Base-by-base conservation (phyloP, 2,113 vertebrate genomes). In the Anthoscopus minutus region DNA sequence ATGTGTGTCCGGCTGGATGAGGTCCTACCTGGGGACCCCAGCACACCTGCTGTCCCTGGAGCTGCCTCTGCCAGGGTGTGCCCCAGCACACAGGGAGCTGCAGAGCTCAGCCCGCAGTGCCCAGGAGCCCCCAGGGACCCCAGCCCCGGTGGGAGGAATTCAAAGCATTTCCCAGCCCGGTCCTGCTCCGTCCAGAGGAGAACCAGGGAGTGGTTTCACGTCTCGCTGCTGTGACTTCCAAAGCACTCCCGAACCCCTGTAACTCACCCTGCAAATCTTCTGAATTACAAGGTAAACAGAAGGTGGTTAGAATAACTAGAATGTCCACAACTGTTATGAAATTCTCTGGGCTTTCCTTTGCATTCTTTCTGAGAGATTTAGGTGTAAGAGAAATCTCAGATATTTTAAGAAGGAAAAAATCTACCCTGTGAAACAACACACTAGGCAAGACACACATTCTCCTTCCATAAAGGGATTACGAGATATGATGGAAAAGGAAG, bases 141-240 rank as follows among this genome's bases (percentile, higher is more conserved):
- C 28, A 4, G 9, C 6, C n/a, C 14, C 2, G 1, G 4, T 14
- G 27, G 2, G 10, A 19, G 17, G 1, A 30, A 54, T 31, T 30
- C 31, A 70, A 77, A 44, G 15, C 40, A 50, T 42, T 24, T 72
- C 35, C 74, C 35, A 38, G 45, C n/a, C 5, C 72, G 27, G 38
- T 0, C 23, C 54, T 58, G 42, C 8, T n/a, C 45, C 51, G 7
- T 9, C 45, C 2, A 11, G 44, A 64, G 24, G 3, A 50, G 44
- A 44, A 37, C 4, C 7, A 3, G 33, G 42, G 37, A 80, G 45
- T 2, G 35, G 6, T 15, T 31, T 18, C 12, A 6, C 6, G 15
- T 19, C 44, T 27, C 3, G 2, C 8, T 10, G 62, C 31, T n/a
- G 19, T 3, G 21, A 50, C 67, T 71, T 15, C 85, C 58, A 33